phyloP scores from a whole-genome alignment of 23 tunicate genomes.

The Ciona savignyi region DNA sequence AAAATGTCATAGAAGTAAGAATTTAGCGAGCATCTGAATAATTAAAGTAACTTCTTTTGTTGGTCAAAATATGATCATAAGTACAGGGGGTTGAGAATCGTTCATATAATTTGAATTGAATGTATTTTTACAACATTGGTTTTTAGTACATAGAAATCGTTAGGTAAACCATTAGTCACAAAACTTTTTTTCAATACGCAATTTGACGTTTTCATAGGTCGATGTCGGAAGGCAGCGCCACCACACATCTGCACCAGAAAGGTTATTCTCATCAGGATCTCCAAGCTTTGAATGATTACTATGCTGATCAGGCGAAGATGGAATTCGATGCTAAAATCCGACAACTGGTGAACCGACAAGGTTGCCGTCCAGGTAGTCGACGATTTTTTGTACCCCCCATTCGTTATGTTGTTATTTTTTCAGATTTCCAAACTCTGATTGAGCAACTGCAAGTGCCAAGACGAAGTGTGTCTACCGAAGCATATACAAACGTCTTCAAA shows the following conservation, averaged over 20 bases:
- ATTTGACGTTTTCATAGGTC: background rate
- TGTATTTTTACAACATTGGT: too few species aligned
- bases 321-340: constrained; percentile 64
- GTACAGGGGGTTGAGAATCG: too few species aligned
- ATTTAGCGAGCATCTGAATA: too few species aligned
- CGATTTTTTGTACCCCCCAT: background rate
- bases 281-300: constrained; percentile 46
- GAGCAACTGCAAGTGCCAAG: constrained; percentile 42
- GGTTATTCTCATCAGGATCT: constrained; percentile 50
- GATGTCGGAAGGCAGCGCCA: constrained; percentile 44
- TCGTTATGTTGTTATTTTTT: background rate
- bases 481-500: background rate
- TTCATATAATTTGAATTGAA: too few species aligned
- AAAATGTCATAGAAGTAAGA: too few species aligned
- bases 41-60: too few species aligned
- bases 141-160: too few species aligned
- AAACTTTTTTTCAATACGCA: too few species aligned
- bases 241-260: constrained; percentile 14
- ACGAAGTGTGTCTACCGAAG: constrained; percentile 31
- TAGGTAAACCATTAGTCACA: too few species aligned
- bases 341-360: constrained; percentile 40
- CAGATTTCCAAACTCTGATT: constrained; percentile 46
- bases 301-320: constrained; percentile 58
- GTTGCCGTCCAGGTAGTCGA: constrained; percentile 35
- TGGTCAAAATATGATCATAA: too few species aligned